Conservation (phyloP, 2,888 invertebrate species). For the Neelides folsomi region DNA sequence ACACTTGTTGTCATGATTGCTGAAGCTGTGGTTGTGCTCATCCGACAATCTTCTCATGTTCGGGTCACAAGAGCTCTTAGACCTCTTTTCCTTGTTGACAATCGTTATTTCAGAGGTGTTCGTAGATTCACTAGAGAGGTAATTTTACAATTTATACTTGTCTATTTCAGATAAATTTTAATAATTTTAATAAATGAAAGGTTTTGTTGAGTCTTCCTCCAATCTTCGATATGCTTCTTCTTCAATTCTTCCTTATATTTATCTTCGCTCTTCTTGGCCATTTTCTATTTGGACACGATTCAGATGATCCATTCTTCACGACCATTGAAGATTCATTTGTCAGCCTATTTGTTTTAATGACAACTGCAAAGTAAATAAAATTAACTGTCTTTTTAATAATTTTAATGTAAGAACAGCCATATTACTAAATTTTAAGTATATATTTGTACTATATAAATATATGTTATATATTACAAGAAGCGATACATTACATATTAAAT, state of each 20-base stretch:
- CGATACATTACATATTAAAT: too few species aligned
- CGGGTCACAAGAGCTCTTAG: slow-evolving; percentile 71
- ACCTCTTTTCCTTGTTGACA: slow-evolving; percentile 79
- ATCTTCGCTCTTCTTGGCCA: slow-evolving; percentile 68
- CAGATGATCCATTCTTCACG: slow-evolving; percentile 60
- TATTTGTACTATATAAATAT: not conserved
- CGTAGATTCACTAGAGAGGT: slow-evolving; percentile 38
- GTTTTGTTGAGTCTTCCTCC: slow-evolving; percentile 74
- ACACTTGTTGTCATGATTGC: slow-evolving; percentile 66
- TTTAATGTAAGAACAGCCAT: too few species aligned
- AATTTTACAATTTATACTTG: slow-evolving; percentile 4
- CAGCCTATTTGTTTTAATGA: slow-evolving; percentile 75
- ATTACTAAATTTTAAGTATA: too few species aligned
- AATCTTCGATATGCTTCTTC: slow-evolving; percentile 71
- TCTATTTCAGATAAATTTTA: slow-evolving; percentile 4
- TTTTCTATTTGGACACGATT: slow-evolving; percentile 64
- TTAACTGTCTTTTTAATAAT: not conserved
- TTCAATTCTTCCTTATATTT: slow-evolving; percentile 69
- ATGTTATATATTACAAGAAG: not conserved
- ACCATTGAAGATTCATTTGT: slow-evolving; percentile 71
- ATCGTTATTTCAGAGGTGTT: slow-evolving; percentile 67
- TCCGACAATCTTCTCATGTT: slow-evolving; percentile 70
- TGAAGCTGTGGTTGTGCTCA: slow-evolving; percentile 65
- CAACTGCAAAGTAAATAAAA: slow-evolving; percentile 69
- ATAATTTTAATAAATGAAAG: slow-evolving; percentile 46